Evolutionary conservation across 2,888 invertebrate genomes (phyloP).

Genomic region (Hypomecis punctinalis): DNA sequence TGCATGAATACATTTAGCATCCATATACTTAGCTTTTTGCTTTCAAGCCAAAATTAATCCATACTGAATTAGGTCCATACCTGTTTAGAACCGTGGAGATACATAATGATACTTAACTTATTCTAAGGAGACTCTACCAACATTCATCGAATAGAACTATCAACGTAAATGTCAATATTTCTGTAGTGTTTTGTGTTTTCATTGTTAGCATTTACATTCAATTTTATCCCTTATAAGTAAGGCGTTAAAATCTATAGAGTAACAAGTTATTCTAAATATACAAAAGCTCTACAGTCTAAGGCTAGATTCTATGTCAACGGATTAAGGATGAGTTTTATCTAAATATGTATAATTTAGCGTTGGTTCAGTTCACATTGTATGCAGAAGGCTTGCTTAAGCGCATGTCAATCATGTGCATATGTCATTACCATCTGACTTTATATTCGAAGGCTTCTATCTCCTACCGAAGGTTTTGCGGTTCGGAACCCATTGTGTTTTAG

Average conservation of each 20-base stretch:
- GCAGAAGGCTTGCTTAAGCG: conserved; percentile 37
- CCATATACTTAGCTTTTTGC: no score
- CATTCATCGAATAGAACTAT: conserved; percentile 25
- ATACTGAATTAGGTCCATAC: no score
- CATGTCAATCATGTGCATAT: conserved; percentile 56
- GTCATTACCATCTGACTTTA: conserved; percentile 57
- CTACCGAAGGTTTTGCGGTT: conserved; percentile 20
- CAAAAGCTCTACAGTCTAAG: background rate
- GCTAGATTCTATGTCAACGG: conserved; percentile 7
- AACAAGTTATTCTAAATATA: background rate
- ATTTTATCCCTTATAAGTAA: conserved; percentile 19
- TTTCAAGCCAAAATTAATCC: no score
- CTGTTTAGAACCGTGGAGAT: no score
- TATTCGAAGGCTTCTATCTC: conserved; percentile 14
- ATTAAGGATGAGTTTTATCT: conserved; percentile 29
- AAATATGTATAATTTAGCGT: background rate
- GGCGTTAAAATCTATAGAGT: conserved; percentile 22
- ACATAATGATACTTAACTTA: background rate
- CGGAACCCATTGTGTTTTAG: conserved; percentile 35
- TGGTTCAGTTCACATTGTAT: conserved; percentile 5
- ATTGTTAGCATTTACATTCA: conserved; percentile 16
- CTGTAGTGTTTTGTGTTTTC: conserved; percentile 15
- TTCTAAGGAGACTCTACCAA: background rate
- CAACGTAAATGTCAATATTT: conserved; percentile 30
- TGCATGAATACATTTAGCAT: no score